These are phyloP conservation scores for Hippoglossus stenolepis DNA, from an alignment of 2,113 vertebrate species.

Conservation along the genomic window DNA sequence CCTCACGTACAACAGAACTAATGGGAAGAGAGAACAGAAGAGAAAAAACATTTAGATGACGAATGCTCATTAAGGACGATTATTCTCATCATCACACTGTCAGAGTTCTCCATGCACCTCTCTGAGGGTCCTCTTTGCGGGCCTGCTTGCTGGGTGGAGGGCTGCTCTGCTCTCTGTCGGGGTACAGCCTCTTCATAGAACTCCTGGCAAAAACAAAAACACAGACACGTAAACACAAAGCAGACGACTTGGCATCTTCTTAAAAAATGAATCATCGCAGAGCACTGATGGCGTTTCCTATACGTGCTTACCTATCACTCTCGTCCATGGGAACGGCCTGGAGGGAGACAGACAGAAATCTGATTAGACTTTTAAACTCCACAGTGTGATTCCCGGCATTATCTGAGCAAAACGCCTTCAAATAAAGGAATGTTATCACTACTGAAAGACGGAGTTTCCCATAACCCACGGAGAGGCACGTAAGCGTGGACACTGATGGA, in stretches of 20 bases:
- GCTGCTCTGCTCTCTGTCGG: slow-evolving; percentile 83
- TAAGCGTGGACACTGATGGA: slow-evolving; percentile 44
- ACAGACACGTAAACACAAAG: slow-evolving; percentile 22
- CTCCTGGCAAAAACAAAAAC: slow-evolving; percentile 71
- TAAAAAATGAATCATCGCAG: not conserved
- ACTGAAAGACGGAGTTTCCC: slow-evolving; percentile 58
- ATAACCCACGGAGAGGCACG: slow-evolving; percentile 40
- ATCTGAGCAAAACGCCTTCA: slow-evolving; percentile 1
- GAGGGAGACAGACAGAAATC: slow-evolving; percentile 51
- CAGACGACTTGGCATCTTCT: not conserved
- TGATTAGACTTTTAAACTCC: slow-evolving; percentile 55
- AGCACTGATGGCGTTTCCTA: not conserved
- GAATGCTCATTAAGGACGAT: not conserved
- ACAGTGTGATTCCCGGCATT: slow-evolving; percentile 21
- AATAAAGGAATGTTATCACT: slow-evolving; percentile 56
- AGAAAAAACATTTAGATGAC: not conserved
- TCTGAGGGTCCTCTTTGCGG: slow-evolving; percentile 88
- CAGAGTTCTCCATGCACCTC: slow-evolving; percentile 81
- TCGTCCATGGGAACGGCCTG: slow-evolving; percentile 84
- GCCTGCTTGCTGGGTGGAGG: slow-evolving; percentile 83
- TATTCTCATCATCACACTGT: not conserved
- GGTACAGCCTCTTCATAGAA: slow-evolving; percentile 87
- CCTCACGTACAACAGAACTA: slow-evolving; percentile 94
- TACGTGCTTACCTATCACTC: slow-evolving; percentile 83
- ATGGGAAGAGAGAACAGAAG: not conserved